Base-by-base conservation (phyloP, 2,113 vertebrate species). In the Sander lucioperca region DNA sequence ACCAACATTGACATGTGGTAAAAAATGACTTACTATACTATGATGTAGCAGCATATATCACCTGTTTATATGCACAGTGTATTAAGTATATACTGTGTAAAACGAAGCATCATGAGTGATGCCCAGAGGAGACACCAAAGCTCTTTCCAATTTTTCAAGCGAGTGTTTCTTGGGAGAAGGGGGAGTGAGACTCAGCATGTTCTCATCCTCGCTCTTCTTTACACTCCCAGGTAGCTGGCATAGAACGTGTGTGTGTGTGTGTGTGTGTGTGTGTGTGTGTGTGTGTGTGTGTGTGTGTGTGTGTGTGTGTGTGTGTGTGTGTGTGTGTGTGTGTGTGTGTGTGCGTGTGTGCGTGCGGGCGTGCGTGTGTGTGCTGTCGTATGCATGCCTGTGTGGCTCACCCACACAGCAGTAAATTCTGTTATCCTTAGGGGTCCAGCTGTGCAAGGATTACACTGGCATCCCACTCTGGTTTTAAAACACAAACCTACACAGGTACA, bases 371-470 rank as follows among this genome's bases (percentile, higher is more conserved):
- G 66, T 73, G 74, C 5, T 33, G 5, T 33, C 5, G 30, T 33
- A 33, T 33, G 30, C 30, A 33, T 61, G 21, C 73, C 19, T 67
- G 74, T 51, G 69, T 48, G 81, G 86, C 83, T 89, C 67, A 79
- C 79, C 87, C 90, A 92, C 88, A 81, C 87, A 79, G 83, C 69
- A 83, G 85, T 92, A 88, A 89, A 90, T 86, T 91, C 88, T 90
- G 90, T 82, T 88, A 88, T 93, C 89, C 82, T 90, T 86, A 66
- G 83, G 90, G 91, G 84, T 93, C 90, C 67, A 64, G 77, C 91
- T 89, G 77, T 85, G 86, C 48, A n/a, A 83, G 87, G 93, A 94
- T 95, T 93, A 93, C 91, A 86, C 87, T 81, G 87, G 90, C 90
- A 94, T 93, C 90, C 83, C 88, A 87, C 89, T 87, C 90, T 80